A percentile compares a stretch with the other conserved stretches of the same genome.
phyloP scores from a whole-genome alignment of 2,797 vertebrate species.

The Dicrostonyx torquatus region DNA sequence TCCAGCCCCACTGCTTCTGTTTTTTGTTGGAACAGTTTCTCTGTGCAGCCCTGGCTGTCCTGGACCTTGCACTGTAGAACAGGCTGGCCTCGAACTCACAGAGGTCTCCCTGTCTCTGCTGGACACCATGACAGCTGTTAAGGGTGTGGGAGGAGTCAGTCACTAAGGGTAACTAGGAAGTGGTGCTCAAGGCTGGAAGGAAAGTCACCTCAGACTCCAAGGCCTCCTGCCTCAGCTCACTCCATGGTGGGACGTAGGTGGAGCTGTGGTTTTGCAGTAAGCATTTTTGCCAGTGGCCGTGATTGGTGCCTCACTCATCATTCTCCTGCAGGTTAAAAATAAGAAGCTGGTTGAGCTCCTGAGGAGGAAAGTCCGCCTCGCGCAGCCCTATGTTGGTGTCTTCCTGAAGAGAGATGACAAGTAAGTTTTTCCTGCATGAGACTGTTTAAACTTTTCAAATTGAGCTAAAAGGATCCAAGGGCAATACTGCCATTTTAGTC shows the following conservation, averaged over 20 bases:
- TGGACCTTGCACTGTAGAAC: neutral
- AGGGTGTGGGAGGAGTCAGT: neutral
- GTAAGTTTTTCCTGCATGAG: constrained; percentile 85
- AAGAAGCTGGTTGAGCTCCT: constrained; percentile 94
- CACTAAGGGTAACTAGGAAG: neutral
- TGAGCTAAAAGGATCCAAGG: neutral
- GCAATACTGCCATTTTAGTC: neutral
- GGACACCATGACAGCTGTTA: too few species aligned
- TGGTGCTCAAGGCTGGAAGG: neutral
- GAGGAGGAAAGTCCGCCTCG: constrained; percentile 95
- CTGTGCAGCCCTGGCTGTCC: neutral
- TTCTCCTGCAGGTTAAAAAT: constrained; percentile 93
- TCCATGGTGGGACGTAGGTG: neutral
- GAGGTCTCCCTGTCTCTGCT: too few species aligned
- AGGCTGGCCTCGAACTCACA: neutral
- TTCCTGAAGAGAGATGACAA: constrained; percentile 96
- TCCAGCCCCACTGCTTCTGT: neutral
- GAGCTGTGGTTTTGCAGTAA: neutral
- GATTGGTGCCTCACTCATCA: constrained; percentile 1
- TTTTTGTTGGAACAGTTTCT: neutral
- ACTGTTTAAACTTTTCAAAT: neutral
- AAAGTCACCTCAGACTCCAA: neutral
- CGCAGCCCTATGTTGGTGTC: constrained; percentile 97
- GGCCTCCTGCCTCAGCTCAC: neutral
- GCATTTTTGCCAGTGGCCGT: neutral